Evolutionary conservation across 2,888 invertebrate species (phyloP).

Genomic region (Drosophila gaucha): DNA sequence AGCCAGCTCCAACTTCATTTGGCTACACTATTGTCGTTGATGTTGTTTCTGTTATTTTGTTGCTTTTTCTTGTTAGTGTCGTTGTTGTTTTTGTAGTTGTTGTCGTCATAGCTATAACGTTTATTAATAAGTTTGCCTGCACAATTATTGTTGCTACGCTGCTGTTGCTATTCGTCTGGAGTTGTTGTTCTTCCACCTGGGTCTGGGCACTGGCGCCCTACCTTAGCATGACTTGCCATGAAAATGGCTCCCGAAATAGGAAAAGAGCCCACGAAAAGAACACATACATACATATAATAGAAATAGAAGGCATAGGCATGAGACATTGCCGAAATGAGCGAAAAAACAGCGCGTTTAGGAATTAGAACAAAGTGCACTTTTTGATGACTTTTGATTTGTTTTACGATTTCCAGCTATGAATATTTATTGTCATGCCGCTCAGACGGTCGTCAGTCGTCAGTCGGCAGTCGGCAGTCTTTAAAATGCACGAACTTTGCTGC

Average conservation of each 20-base stretch:
- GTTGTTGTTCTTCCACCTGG: conserved; percentile 44
- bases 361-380: conserved; percentile 78
- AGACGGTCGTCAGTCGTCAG: conserved; percentile 13
- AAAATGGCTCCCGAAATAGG: conserved; percentile 24
- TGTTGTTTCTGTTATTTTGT: conserved; percentile 40
- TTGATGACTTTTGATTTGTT: conserved; percentile 79
- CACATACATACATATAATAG: too few species aligned
- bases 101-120: conserved; percentile 67
- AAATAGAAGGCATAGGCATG: conserved; percentile 27
- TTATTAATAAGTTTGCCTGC: conserved; percentile 73
- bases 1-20: conserved; percentile 44
- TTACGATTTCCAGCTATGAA: conserved; percentile 77
- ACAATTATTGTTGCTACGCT: conserved; percentile 56
- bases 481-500: conserved; percentile 72
- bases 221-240: conserved; percentile 69
- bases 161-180: conserved; percentile 58
- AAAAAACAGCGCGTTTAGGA: conserved; percentile 41
- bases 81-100: conserved; percentile 20
- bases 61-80: conserved; percentile 20
- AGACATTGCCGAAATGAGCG: conserved; percentile 29
- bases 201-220: conserved; percentile 1
- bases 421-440: conserved; percentile 77
- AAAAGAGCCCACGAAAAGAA: conserved; percentile 3
- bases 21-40: conserved; percentile 43
- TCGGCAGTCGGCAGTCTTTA: conserved; percentile 48